A percentile compares a stretch with the other conserved stretches of the same genome.
Conservation (phyloP, 2,113 vertebrate species). For the Erythrocebus patas region DNA sequence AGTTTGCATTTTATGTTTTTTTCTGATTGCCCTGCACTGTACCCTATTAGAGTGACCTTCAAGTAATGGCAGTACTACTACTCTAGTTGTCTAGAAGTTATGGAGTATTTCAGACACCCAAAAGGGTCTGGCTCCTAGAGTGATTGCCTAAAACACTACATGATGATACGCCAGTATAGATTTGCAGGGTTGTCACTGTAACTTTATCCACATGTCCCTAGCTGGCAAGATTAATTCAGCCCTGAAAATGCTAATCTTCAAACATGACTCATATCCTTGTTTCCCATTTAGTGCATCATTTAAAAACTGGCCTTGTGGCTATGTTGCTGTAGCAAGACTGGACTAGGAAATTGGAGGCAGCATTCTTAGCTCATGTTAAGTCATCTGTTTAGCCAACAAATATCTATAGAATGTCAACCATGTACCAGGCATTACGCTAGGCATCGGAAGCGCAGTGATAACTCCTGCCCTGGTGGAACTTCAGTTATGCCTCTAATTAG, state of each 20-base stretch:
- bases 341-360: background rate
- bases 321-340: background rate
- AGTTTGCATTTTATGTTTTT: background rate
- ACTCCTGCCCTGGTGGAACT: background rate
- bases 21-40: background rate
- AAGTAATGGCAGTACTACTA: background rate
- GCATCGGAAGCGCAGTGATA: background rate
- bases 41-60: background rate
- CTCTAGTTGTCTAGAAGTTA: background rate
- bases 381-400: background rate
- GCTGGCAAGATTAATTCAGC: background rate
- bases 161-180: background rate
- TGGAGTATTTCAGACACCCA: background rate
- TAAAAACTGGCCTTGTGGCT: background rate
- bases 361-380: background rate
- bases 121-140: background rate
- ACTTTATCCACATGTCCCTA: background rate
- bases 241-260: background rate
- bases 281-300: background rate
- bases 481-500: background rate
- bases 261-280: background rate
- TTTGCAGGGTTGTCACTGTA: background rate
- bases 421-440: background rate
- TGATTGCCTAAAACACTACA: background rate
- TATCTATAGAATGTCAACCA: background rate